Evolutionary conservation across 2,888 invertebrate genomes (phyloP).

Genomic region (Argyresthia albistria): DNA sequence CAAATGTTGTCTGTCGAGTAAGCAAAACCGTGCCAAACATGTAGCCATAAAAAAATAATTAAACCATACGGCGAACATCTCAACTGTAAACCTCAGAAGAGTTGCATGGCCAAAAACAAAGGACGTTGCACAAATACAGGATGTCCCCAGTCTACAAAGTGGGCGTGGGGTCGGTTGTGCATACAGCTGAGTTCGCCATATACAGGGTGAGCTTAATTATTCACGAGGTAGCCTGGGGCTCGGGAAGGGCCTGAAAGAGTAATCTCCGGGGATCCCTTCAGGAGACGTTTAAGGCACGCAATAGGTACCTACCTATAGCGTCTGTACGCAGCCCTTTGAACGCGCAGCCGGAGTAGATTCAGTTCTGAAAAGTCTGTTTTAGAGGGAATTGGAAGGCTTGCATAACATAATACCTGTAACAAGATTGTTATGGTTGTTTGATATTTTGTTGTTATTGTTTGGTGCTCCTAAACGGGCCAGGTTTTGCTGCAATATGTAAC

Average conservation of each 20-base stretch:
- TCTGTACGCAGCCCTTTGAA: too few relatives aligned
- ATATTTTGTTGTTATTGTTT: too few relatives aligned
- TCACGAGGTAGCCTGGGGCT: constrained; percentile 34
- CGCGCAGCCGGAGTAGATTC: constrained; percentile 11
- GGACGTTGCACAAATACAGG: constrained; percentile 25
- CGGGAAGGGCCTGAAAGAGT: constrained; percentile 25
- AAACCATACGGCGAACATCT: too few relatives aligned
- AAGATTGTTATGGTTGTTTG: too few relatives aligned
- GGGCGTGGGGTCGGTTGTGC: neutral
- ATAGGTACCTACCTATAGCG: constrained; percentile 18
- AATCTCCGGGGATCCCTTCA: constrained; percentile 25
- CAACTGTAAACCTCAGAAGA: too few relatives aligned
- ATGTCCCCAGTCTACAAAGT: neutral
- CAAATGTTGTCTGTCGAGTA: too few relatives aligned
- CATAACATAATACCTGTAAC: too few relatives aligned
- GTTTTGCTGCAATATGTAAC: too few relatives aligned
- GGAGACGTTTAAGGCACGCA: constrained; percentile 25
- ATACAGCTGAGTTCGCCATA: neutral
- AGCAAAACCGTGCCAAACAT: too few relatives aligned
- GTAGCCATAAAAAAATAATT: too few relatives aligned
- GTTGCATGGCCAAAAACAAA: constrained; percentile 12
- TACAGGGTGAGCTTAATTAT: constrained; percentile 41
- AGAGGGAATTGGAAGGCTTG: too few relatives aligned
- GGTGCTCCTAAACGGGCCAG: too few relatives aligned
- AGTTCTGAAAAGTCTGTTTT: neutral